Evolutionary conservation across 2,113 vertebrate species (phyloP).

Genomic region (Tachysurus vachellii): DNA sequence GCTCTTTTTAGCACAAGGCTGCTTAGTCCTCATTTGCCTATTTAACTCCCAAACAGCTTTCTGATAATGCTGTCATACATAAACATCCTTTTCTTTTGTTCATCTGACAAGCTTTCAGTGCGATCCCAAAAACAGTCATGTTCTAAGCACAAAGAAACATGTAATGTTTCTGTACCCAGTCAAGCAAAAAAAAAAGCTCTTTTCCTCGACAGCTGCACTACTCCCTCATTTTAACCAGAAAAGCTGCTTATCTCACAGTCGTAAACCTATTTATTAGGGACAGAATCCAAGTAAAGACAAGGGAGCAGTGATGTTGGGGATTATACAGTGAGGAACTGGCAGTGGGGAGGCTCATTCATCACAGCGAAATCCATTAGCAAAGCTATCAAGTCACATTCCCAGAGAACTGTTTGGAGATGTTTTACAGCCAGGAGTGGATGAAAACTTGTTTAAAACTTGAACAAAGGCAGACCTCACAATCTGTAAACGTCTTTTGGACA

Average conservation of each 20-base stretch:
- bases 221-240: constrained; percentile 61
- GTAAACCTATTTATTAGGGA: constrained; percentile 66
- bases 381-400: constrained; percentile 24
- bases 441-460: constrained; percentile 4
- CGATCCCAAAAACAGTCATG: not conserved
- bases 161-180: constrained; percentile 8
- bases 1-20: constrained; percentile 46
- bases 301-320: constrained; percentile 20
- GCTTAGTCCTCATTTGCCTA: constrained; percentile 55
- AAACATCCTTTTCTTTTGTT: constrained; percentile 20
- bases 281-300: constrained; percentile 57
- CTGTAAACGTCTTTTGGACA: constrained; percentile 15
- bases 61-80: constrained; percentile 17
- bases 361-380: constrained; percentile 31
- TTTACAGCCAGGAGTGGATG: constrained; percentile 6
- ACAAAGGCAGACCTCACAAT: not conserved
- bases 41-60: constrained; percentile 54
- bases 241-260: constrained; percentile 73
- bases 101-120: not conserved
- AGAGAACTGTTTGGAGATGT: not conserved
- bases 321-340: constrained; percentile 34
- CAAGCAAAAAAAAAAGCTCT: not conserved
- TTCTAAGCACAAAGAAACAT: not conserved
- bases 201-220: not conserved
- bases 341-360: constrained; percentile 40